These are phyloP conservation scores for Caenorhabditis panamensis DNA, from an alignment of 2,888 invertebrate genomes.

Conservation along the genomic window DNA sequence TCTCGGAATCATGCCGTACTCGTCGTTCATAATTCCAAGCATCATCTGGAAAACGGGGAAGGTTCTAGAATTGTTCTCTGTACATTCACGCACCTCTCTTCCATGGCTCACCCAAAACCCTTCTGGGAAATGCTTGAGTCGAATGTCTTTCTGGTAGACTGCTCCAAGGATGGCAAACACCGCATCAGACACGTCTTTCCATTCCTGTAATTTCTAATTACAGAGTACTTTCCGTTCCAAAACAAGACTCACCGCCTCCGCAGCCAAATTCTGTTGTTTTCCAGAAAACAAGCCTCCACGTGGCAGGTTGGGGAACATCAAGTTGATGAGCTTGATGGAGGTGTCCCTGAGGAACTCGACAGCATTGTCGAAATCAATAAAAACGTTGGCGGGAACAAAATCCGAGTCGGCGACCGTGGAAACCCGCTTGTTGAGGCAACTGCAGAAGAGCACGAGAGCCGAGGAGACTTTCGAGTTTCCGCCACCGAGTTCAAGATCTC, in stretches of 20 bases:
- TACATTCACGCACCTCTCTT: constrained; percentile 31
- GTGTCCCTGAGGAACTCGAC: constrained; percentile 83
- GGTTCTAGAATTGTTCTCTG: background rate
- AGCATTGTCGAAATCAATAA: constrained; percentile 36
- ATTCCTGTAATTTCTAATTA: constrained; percentile 12
- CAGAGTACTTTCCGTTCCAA: background rate
- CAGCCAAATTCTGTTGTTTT: background rate
- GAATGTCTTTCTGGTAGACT: constrained; percentile 90
- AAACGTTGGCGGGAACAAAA: constrained; percentile 26
- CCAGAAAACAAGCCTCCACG: constrained; percentile 9
- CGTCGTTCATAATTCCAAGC: background rate
- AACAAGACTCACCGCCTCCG: background rate
- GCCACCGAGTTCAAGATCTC: background rate
- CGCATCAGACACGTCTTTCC: constrained; percentile 56
- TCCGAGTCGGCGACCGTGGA: constrained; percentile 57
- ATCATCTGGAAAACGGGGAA: background rate
- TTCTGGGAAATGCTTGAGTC: constrained; percentile 88
- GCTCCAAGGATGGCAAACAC: constrained; percentile 88
- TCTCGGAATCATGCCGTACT: constrained; percentile 1
- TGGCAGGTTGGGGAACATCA: constrained; percentile 83
- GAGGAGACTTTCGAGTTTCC: constrained; percentile 3
- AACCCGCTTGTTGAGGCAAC: constrained; percentile 29
- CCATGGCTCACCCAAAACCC: constrained; percentile 85
- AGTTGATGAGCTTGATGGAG: constrained; percentile 89
- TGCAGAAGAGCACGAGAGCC: constrained; percentile 34